phyloP scores from a whole-genome alignment of 2,797 vertebrate species.

The Thaleichthys pacificus region DNA sequence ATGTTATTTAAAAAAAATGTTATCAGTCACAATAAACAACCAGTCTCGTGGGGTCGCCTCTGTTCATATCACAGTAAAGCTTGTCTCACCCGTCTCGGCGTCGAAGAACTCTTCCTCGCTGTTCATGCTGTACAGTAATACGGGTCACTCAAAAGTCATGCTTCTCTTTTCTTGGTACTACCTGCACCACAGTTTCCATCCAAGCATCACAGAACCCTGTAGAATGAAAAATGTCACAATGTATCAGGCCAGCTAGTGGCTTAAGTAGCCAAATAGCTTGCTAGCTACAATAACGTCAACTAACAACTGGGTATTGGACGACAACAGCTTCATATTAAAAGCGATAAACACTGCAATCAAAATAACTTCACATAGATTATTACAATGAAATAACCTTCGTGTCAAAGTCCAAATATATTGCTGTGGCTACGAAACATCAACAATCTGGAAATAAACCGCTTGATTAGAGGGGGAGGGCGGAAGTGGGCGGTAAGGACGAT shows the following conservation, averaged over 20 bases:
- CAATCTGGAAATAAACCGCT: constrained; percentile 41
- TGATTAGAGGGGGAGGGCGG: constrained; percentile 50
- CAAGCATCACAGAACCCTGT: constrained; percentile 52
- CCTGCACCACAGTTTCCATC: constrained; percentile 40
- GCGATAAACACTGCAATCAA: background rate
- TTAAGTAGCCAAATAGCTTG: background rate
- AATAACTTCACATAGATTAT: background rate
- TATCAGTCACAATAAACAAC: no score
- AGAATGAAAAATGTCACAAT: constrained; percentile 15
- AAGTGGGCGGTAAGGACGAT: constrained; percentile 65
- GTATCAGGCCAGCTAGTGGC: background rate
- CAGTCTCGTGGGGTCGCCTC: background rate
- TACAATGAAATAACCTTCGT: constrained; percentile 53
- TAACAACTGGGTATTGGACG: background rate
- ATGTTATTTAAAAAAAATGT: no score
- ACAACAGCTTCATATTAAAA: background rate
- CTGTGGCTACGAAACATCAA: constrained; percentile 42
- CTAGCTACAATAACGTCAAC: background rate
- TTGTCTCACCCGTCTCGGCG: constrained; percentile 89
- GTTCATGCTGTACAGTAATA: constrained; percentile 81
- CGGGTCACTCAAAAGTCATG: constrained; percentile 68
- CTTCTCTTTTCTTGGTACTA: constrained; percentile 46
- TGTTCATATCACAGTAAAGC: background rate
- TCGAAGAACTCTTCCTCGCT: constrained; percentile 98
- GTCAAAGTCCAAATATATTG: constrained; percentile 25